Conservation (phyloP, 2,888 invertebrate species). For the Chironomus tentans region DNA sequence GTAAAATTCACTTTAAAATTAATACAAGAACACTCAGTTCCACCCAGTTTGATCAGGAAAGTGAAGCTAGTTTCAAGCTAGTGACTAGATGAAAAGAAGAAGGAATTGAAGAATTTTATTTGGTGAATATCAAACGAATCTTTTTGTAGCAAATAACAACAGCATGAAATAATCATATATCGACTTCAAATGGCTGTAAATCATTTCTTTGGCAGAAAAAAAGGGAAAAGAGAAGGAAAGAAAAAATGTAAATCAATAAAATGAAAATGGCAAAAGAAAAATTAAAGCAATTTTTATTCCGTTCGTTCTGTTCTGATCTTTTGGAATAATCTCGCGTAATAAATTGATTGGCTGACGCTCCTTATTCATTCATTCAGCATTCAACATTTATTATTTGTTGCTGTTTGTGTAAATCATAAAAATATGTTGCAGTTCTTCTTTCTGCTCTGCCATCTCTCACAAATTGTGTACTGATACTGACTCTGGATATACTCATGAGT, state of each 20-base stretch:
- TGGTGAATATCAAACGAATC: neutral
- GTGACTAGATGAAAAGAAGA: too few species aligned
- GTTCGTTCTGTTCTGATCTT: neutral
- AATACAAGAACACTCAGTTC: too few species aligned
- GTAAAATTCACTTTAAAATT: too few species aligned
- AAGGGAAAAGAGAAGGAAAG: neutral
- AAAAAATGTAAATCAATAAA: neutral
- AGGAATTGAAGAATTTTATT: neutral
- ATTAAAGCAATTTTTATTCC: too few species aligned
- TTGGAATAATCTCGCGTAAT: neutral
- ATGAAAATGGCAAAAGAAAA: neutral
- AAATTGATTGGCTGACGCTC: slow-evolving; percentile 24
- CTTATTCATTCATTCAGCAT: slow-evolving; percentile 9
- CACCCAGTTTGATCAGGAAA: too few species aligned
- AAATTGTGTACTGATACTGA: too few species aligned
- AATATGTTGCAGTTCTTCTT: too few species aligned
- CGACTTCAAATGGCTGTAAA: slow-evolving; percentile 18
- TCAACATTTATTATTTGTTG: neutral
- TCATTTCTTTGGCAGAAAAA: neutral
- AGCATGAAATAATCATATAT: slow-evolving; percentile 12
- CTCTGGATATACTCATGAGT: too few species aligned
- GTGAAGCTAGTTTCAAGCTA: too few species aligned
- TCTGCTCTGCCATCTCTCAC: too few species aligned
- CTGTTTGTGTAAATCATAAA: neutral
- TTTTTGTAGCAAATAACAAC: neutral